phyloP scores from a whole-genome alignment of 2,113 vertebrate species.

The human region GRCh38 chr12:115708001-115708500 shows the following conservation, averaged over 20 bases:
- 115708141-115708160: background rate
- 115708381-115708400: background rate
- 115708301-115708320: too few species aligned
- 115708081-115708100: background rate
- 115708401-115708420: background rate
- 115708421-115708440: background rate
- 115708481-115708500: background rate
- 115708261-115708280: background rate
- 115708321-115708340: rapidly evolving
- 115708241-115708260: too few species aligned
- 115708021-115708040: background rate
- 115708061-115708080: background rate
- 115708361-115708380: background rate
- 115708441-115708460: rapidly evolving
- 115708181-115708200: background rate
- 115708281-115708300: background rate
- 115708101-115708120: background rate
- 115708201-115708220: background rate
- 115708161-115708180: background rate
- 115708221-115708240: rapidly evolving
- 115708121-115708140: background rate
- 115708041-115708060: background rate
- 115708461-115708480: background rate
- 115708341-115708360: background rate
- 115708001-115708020: background rate